Base-by-base conservation (phyloP, 2,888 invertebrate genomes). In the Antheraea yamamai region DNA sequence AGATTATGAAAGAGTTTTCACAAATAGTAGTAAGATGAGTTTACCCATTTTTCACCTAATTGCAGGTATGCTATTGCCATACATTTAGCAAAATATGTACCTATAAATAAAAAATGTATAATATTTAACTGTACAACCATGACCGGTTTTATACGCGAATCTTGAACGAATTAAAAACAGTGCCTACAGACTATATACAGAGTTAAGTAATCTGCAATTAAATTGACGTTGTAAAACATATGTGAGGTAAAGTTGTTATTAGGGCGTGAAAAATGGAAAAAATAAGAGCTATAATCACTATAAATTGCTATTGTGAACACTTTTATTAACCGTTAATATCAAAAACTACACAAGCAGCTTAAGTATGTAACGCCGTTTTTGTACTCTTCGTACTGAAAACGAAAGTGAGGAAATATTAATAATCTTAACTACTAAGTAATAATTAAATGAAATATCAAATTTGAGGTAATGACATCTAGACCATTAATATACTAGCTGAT, bases 161-260 rank as follows among this genome's bases (percentile, higher is more conserved):
- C 26, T 64, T 23, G 23, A 12, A 64, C 18, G 23, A 26, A 26
- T 64, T 12, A 64, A 0, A 30, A 66, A 66, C 4, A 66, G 30
- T 66, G 64, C 26, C 64, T 16, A 66, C 26, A 66, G 16, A 7
- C 30, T 66, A 66, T 18, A 26, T 30, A 47, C 71, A 74, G 61
- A 58, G 74, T 72, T 58, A 75, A 75, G 72, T 72, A 75, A 72
- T 72, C 30, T 47, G 51, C 61, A 72, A 71, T 58, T 72, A 71
- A 72, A 61, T n/a, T 23, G 2, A 61, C 39, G 72, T 61, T 39
- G 58, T 72, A 12, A 47, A 71, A 61, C 47, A 72, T 70, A 70
- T 72, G 39, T 6, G 20, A 39, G n/a, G 18, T 35, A 30, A 61
- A 58, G 20, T 39, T 61, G 12, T 61, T 70, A 72, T 71, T 72